Conservation (phyloP, 2,888 invertebrate genomes). For the Lapara coniferarum region DNA sequence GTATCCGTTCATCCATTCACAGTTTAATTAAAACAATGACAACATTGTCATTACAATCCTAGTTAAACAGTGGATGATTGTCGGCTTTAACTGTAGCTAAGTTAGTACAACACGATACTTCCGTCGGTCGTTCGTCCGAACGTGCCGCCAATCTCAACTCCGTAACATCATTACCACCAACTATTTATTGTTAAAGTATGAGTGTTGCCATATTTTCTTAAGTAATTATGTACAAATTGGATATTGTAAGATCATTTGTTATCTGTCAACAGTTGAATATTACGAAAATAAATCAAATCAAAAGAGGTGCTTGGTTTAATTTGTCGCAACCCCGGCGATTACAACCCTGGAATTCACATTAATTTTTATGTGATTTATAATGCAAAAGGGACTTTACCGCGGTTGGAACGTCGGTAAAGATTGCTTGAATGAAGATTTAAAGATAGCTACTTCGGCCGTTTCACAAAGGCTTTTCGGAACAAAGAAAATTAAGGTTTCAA, state of each 20-base stretch:
- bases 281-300: constrained; percentile 81
- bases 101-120: constrained; percentile 23
- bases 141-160: background rate
- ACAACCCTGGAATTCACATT: constrained; percentile 17
- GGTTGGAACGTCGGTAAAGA: background rate
- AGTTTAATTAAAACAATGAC: constrained; percentile 11
- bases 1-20: constrained; percentile 3
- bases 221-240: constrained; percentile 83
- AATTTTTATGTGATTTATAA: constrained; percentile 26
- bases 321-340: constrained; percentile 34
- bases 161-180: constrained; percentile 55
- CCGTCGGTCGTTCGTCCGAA: background rate
- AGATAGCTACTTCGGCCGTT: background rate
- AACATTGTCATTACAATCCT: background rate
- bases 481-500: constrained; percentile 3
- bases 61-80: constrained; percentile 40
- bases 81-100: constrained; percentile 29
- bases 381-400: background rate
- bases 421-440: too few species aligned
- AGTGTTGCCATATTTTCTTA: constrained; percentile 84
- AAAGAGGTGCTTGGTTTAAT: constrained; percentile 59
- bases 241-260: constrained; percentile 83
- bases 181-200: constrained; percentile 79
- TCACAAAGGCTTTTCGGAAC: background rate
- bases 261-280: constrained; percentile 84